Evolutionary conservation across 2,888 invertebrate genomes (phyloP), one percentile per base, ranked within the genome.

Genomic region (Ennomos erosarius): DNA sequence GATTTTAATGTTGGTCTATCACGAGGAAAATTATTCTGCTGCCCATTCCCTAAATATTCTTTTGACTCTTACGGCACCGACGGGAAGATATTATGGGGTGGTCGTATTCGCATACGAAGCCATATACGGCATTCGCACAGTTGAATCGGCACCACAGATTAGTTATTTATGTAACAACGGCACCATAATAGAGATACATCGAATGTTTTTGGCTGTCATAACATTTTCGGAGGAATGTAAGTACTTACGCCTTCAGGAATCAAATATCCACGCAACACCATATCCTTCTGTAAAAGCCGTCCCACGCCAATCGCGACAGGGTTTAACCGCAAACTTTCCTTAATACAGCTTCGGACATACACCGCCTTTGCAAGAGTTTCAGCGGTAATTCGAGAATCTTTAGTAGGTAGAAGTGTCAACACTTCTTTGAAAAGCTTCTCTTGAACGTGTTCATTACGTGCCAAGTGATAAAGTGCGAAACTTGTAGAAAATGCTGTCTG

Each of bases 261-360:
- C 47, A 91, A 83, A 84, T 96, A 97, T 38, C 95, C 96, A 60
- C 95, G 95, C 47, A 98, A 92, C 35, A 95, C 84, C 1, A 95
- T 90, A 76, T 97, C 95, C 48, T 93, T 93, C 65, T 95, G 95
- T 37, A 97, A 84, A 46, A 96, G 90, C 36, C 98, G 90, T 0
- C 98, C 98, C 51, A 97, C 93, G 8, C 98, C 98, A 55, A 98
- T 93, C 0, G 98, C 95, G 34, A 98, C 95, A 0, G 98, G 98
- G 84, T 96, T 95, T 47, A 98, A 78, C 62, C 98, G 93, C 33
- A 97, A 92, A 4, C 95, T 95, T 85, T 99, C 99, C 80, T 98
- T 98, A 1, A 98, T 86, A 68, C 96, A 95, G 42, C 97, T 96
- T 77, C 96, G 95, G 0, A 96, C 90, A 76, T 97, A 98, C 0